These are phyloP conservation scores for Baronia brevicornis DNA, from an alignment of 2,888 invertebrate genomes.

Conservation along the genomic window DNA sequence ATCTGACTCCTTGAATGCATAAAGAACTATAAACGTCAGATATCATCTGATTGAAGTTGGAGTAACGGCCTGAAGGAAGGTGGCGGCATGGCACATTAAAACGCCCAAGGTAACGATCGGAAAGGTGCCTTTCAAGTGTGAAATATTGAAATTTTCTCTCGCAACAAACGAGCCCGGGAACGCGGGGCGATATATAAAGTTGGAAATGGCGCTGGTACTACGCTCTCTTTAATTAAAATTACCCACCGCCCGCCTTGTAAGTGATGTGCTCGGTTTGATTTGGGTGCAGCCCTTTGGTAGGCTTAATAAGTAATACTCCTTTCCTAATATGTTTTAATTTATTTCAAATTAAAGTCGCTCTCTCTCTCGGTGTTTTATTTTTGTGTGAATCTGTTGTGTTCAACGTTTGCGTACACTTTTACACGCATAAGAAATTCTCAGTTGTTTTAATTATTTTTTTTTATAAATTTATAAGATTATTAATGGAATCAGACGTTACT, in stretches of 20 bases:
- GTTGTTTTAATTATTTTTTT: no score
- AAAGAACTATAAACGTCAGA: constrained; percentile 74
- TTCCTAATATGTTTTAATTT: constrained; percentile 11
- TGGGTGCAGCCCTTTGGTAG: constrained; percentile 17
- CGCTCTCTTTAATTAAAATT: constrained; percentile 50
- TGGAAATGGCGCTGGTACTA: constrained; percentile 27
- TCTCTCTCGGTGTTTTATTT: no score
- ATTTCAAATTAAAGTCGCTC: constrained; percentile 9
- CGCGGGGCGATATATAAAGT: constrained; percentile 29
- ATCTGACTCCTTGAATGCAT: constrained; percentile 66
- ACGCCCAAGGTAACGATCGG: constrained; percentile 58
- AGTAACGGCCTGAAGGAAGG: constrained; percentile 49
- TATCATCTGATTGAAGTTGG: constrained; percentile 70
- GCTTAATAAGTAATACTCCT: constrained; percentile 16
- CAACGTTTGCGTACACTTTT: no score
- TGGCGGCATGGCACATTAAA: constrained; percentile 47
- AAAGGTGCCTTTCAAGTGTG: constrained; percentile 49
- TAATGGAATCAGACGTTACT: no score
- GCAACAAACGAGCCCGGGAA: constrained; percentile 40
- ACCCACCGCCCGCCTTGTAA: constrained; percentile 25
- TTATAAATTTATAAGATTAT: no score
- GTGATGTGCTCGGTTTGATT: constrained; percentile 28
- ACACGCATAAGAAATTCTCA: no score
- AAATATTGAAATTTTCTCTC: constrained; percentile 64
- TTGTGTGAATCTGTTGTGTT: no score